Conservation (phyloP, 2,888 invertebrate species). For the Nomada flava region DNA sequence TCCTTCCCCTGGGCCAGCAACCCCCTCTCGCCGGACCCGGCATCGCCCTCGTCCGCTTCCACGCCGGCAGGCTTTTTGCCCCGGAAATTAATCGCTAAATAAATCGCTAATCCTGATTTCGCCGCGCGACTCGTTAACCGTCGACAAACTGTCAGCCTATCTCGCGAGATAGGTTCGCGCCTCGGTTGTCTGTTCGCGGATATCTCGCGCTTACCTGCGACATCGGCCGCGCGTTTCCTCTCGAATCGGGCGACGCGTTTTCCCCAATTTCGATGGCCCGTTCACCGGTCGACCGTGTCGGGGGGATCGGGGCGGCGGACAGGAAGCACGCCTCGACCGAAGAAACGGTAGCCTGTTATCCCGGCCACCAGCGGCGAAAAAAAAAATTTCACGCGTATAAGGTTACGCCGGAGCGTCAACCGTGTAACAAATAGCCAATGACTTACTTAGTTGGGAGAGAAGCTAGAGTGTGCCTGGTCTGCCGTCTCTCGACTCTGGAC, state of each 20-base stretch:
- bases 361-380: slow-evolving; percentile 44
- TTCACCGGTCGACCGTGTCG: neutral
- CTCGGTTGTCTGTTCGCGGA: too few relatives aligned
- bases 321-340: neutral
- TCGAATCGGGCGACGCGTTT: neutral
- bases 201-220: slow-evolving; percentile 2
- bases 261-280: neutral
- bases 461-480: too few relatives aligned
- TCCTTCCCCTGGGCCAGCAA: neutral
- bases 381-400: slow-evolving; percentile 51
- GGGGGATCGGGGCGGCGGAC: neutral
- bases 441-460: slow-evolving; percentile 73
- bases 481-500: too few relatives aligned
- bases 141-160: slow-evolving; percentile 18
- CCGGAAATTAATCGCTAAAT: slow-evolving; percentile 31
- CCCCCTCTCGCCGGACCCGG: neutral
- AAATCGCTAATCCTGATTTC: slow-evolving; percentile 35
- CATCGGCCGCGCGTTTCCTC: neutral
- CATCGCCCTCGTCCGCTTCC: neutral
- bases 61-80: neutral
- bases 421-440: slow-evolving; percentile 81
- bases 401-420: slow-evolving; percentile 77
- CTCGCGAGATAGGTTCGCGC: neutral
- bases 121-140: slow-evolving; percentile 22
- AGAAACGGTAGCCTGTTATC: slow-evolving; percentile 31